Percentiles rank a stretch among this genome's conserved stretches.
These are phyloP conservation scores for Himalopsyche anomala DNA, from an alignment of 2,888 invertebrate genomes.

Conservation along the genomic window DNA sequence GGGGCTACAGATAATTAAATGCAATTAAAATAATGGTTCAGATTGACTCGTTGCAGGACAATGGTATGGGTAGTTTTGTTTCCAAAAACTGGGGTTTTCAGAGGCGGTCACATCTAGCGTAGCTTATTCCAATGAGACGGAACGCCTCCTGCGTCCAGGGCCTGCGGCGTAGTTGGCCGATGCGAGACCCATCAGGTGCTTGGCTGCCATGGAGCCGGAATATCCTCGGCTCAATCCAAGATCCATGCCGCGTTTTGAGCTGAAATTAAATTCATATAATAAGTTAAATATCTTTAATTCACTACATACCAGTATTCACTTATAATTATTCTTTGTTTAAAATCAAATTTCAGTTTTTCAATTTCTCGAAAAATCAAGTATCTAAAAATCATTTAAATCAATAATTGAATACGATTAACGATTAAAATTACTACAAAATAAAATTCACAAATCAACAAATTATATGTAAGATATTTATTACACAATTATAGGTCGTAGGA, in stretches of 20 bases:
- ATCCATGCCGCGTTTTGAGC: constrained; percentile 91
- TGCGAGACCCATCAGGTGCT: constrained; percentile 93
- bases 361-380: no score
- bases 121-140: constrained; percentile 68
- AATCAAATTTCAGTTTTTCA: no score
- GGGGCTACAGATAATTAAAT: background rate
- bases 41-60: constrained; percentile 25
- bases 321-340: no score
- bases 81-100: constrained; percentile 17
- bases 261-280: constrained; percentile 70
- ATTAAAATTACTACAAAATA: no score
- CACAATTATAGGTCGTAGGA: no score
- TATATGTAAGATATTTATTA: no score
- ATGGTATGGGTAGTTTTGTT: background rate
- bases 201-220: constrained; percentile 92
- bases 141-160: constrained; percentile 91
- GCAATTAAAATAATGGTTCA: constrained; percentile 10
- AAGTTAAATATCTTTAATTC: background rate
- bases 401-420: no score
- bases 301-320: no score
- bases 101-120: constrained; percentile 16
- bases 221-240: constrained; percentile 92
- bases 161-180: constrained; percentile 93
- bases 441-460: no score
- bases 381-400: no score